Conservation (phyloP, 1,140 invertebrate genomes). For the Lamellibrachia luymesi region DNA sequence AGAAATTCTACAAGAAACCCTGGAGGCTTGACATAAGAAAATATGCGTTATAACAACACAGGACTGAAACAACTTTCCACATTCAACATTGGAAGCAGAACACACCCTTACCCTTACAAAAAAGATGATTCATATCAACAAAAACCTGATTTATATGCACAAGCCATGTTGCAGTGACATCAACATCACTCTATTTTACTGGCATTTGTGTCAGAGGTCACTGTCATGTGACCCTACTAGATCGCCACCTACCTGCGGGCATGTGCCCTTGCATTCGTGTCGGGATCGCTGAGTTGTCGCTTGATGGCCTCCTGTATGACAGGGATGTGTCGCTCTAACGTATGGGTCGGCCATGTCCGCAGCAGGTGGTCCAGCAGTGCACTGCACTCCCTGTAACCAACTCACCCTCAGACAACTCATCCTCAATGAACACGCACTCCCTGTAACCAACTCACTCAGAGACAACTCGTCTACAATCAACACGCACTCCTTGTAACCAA, state of each 20-base stretch:
- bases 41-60: too few species aligned
- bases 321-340: constrained; percentile 78
- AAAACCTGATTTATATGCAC: too few species aligned
- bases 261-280: constrained; percentile 74
- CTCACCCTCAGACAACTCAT: background rate
- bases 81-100: too few species aligned
- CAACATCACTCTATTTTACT: too few species aligned
- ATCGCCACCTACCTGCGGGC: constrained; percentile 55
- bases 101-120: too few species aligned
- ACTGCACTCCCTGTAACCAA: constrained; percentile 64
- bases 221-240: background rate
- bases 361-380: constrained; percentile 84
- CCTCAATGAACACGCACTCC: background rate
- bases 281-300: constrained; percentile 87
- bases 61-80: too few species aligned
- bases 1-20: too few species aligned
- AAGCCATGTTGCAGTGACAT: too few species aligned
- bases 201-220: too few species aligned
- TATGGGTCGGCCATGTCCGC: constrained; percentile 78
- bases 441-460: background rate
- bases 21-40: too few species aligned
- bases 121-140: too few species aligned
- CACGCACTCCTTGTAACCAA: background rate
- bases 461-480: background rate
- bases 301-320: constrained; percentile 81